Evolutionary conservation across 2,888 invertebrate species (phyloP), one percentile per base, ranked within the genome.

Genomic region (Leptinotarsa juncta): DNA sequence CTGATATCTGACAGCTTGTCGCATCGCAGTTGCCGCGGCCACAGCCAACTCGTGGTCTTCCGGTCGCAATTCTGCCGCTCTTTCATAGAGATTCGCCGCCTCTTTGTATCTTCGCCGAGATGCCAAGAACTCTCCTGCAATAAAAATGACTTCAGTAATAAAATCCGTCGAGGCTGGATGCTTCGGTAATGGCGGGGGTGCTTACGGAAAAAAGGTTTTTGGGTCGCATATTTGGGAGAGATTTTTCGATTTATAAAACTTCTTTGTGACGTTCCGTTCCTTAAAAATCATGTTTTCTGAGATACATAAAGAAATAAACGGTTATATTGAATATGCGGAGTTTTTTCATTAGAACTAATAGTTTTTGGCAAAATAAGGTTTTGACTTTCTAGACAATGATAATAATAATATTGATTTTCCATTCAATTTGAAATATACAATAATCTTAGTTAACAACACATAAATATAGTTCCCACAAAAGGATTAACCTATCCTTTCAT

Each of bases 1-100:
- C 55, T 91, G 90, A 82, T 95, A 94, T 71, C 94, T 91, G 72
- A 94, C 93, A 23, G 95, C 94, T 85, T 96, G 94, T 67, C 97
- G 90, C 81, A 97, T 90, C 0, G 96, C 95, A 48, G 96, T 95
- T 51, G 97, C 98, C 18, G 97, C 96, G 50, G 95, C 94, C 77
- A 97, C 95, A 32, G 95, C 93, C 65, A 97, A 90, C 77, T 94
- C 94, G 87, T 96, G 95, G 86, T 97, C 96, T 51, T 91, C 89
- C 0, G 96, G 94, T 66, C 93, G 91, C 73, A 96, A 88, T 81
- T 94, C 92, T 0, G 96, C 95, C 0, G 97, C 96, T 73, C 91
- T 90, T 70, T 95, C 91, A 84, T 96, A 93, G 84, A 95, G 93
- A 72, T 92, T 91, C 0, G 96, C 95, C 7, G 97, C 95, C 85